Percentiles rank a stretch among this genome's conserved stretches.
phyloP scores from a whole-genome alignment of 2,888 invertebrate species.

The Drosophila leonis region DNA sequence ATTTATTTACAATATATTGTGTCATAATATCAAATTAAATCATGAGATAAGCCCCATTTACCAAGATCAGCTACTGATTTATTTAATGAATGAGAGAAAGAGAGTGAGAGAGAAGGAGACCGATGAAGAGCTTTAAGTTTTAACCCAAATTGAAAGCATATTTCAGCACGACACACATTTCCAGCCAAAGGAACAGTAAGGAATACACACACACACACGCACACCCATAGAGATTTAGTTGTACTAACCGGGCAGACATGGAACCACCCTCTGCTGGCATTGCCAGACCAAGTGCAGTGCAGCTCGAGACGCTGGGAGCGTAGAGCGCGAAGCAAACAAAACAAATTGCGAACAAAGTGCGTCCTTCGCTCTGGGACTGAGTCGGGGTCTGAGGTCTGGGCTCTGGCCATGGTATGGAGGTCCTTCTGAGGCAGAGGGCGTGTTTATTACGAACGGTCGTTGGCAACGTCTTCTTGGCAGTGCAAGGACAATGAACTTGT shows the following conservation, averaged over 20 bases:
- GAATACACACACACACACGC: slow-evolving; percentile 26
- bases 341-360: slow-evolving; percentile 82
- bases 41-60: slow-evolving; percentile 20
- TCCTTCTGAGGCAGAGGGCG: slow-evolving; percentile 51
- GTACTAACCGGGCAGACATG: slow-evolving; percentile 46
- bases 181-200: slow-evolving; percentile 32
- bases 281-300: slow-evolving; percentile 5
- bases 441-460: slow-evolving; percentile 67
- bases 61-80: slow-evolving; percentile 11
- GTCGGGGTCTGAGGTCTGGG: slow-evolving; percentile 32
- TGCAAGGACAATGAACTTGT: slow-evolving; percentile 82
- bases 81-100: slow-evolving; percentile 18
- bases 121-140: slow-evolving; percentile 62
- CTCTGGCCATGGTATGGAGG: slow-evolving; percentile 11
- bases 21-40: slow-evolving; percentile 13
- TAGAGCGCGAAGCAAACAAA: slow-evolving; percentile 71
- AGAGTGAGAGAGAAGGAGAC: neutral
- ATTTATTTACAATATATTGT: neutral
- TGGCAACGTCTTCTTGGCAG: slow-evolving; percentile 44
- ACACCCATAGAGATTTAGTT: slow-evolving; percentile 35
- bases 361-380: slow-evolving; percentile 58
- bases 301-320: slow-evolving; percentile 24
- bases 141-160: slow-evolving; percentile 69
- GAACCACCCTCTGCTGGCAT: slow-evolving; percentile 34
- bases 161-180: slow-evolving; percentile 72